These are phyloP conservation scores for Corydoras sp. DNA, from an alignment of 2,113 vertebrate genomes.

Conservation along the genomic window DNA sequence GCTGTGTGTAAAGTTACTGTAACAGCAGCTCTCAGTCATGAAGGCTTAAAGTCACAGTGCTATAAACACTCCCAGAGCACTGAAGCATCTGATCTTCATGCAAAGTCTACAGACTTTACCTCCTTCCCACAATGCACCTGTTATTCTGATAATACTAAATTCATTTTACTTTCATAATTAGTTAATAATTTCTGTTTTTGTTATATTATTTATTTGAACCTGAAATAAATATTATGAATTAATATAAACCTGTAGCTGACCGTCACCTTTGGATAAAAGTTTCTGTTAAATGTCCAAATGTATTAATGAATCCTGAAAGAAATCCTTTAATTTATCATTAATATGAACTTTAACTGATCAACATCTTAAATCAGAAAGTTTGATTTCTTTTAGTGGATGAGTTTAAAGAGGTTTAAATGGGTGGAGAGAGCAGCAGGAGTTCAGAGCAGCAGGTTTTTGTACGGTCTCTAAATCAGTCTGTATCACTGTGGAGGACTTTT, in stretches of 20 bases:
- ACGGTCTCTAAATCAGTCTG: background rate
- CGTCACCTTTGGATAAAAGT: too few species aligned
- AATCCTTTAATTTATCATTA: too few species aligned
- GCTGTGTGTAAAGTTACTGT: conserved; percentile 10
- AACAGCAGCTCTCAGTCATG: conserved; percentile 18
- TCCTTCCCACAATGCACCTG: background rate
- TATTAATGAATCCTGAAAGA: too few species aligned
- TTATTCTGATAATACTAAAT: background rate
- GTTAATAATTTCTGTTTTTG: too few species aligned
- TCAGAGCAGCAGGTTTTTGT: too few species aligned
- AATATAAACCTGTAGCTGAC: too few species aligned
- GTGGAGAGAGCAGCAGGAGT: background rate
- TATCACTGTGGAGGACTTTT: background rate
- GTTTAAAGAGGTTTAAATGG: background rate
- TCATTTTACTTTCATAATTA: background rate
- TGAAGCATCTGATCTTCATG: background rate
- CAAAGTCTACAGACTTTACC: background rate
- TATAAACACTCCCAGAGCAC: conserved; percentile 3
- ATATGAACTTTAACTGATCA: too few species aligned
- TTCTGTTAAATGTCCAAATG: too few species aligned
- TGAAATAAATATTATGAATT: too few species aligned
- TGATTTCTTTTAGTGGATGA: too few species aligned
- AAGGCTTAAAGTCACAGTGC: conserved; percentile 16
- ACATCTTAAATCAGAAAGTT: too few species aligned
- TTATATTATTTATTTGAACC: too few species aligned